Percentiles rank a stretch among this genome's conserved stretches.
phyloP scores from a whole-genome alignment of 1,140 invertebrate genomes.

The Diorhabda sublineata region DNA sequence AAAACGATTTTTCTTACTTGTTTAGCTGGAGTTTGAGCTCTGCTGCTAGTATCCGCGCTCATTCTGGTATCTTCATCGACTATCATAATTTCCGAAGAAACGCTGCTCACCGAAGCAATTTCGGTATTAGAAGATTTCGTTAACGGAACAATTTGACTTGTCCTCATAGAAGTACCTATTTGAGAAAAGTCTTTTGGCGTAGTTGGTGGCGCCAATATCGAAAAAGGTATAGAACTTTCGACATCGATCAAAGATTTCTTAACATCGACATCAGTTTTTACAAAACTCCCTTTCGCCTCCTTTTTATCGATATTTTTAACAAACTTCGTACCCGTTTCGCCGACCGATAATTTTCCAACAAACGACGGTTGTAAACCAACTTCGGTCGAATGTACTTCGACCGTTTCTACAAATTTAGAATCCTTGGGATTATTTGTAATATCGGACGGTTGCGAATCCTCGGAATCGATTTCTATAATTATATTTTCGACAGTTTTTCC shows the following conservation, averaged over 20 bases:
- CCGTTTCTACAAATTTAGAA: neutral
- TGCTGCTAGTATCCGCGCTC: slow-evolving; percentile 67
- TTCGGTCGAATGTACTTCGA: neutral
- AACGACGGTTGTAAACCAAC: neutral
- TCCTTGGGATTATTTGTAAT: neutral
- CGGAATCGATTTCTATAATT: neutral
- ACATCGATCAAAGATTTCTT: neutral
- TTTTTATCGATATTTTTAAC: neutral
- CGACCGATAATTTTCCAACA: too few relatives aligned
- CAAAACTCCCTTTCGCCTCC: neutral
- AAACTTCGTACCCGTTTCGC: neutral
- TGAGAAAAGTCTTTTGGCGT: slow-evolving; percentile 1
- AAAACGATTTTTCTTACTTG: slow-evolving; percentile 22
- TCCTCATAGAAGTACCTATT: slow-evolving; percentile 3
- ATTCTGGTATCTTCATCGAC: slow-evolving; percentile 80
- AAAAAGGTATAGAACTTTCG: neutral
- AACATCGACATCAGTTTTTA: neutral
- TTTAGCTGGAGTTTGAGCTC: slow-evolving; percentile 53
- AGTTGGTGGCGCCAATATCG: slow-evolving; percentile 9
- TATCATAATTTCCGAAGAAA: slow-evolving; percentile 37
- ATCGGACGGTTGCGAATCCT: neutral
- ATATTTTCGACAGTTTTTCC: neutral
- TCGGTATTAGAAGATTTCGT: slow-evolving; percentile 12
- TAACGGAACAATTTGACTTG: neutral
- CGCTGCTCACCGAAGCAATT: neutral